Evolutionary conservation across 2,888 invertebrate species (phyloP).

Genomic region (Sycophila texana): DNA sequence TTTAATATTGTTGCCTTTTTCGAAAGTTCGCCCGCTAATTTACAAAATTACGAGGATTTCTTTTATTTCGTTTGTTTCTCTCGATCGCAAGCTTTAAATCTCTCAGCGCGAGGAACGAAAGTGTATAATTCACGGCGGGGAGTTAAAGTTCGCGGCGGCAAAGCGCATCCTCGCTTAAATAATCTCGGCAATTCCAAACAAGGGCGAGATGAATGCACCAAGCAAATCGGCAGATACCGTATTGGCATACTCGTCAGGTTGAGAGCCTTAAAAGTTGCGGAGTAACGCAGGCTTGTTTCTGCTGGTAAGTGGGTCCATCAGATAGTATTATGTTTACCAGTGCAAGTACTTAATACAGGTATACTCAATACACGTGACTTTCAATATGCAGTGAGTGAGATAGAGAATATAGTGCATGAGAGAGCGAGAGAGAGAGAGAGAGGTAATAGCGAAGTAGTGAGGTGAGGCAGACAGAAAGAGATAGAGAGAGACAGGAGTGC

Average conservation of each 20-base stretch:
- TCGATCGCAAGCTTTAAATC: too few relatives aligned
- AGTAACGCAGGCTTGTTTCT: slow-evolving; percentile 8
- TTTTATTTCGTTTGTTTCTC: too few relatives aligned
- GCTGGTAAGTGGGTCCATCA: slow-evolving; percentile 3
- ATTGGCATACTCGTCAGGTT: slow-evolving; percentile 47
- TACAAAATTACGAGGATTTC: too few relatives aligned
- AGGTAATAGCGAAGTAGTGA: slow-evolving; percentile 4
- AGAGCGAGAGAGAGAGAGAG: slow-evolving; percentile 19
- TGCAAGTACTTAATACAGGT: slow-evolving; percentile 30
- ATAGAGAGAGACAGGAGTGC: slow-evolving; percentile 23
- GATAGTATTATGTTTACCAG: slow-evolving; percentile 30
- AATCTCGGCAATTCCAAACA: not conserved
- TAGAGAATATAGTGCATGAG: slow-evolving; percentile 40
- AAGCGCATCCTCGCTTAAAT: too few relatives aligned
- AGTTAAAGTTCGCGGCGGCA: too few relatives aligned
- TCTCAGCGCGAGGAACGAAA: too few relatives aligned
- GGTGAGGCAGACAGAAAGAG: slow-evolving; percentile 23
- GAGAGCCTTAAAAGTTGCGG: slow-evolving; percentile 27
- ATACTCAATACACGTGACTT: slow-evolving; percentile 8
- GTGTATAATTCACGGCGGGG: too few relatives aligned
- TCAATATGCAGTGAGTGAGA: slow-evolving; percentile 31
- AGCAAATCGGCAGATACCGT: slow-evolving; percentile 44
- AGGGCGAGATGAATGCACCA: slow-evolving; percentile 17
- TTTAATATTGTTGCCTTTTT: too few relatives aligned
- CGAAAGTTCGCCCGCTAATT: too few relatives aligned